Evolutionary conservation across 2,113 vertebrate species (phyloP).

Genomic region (Platycercus adscitus): DNA sequence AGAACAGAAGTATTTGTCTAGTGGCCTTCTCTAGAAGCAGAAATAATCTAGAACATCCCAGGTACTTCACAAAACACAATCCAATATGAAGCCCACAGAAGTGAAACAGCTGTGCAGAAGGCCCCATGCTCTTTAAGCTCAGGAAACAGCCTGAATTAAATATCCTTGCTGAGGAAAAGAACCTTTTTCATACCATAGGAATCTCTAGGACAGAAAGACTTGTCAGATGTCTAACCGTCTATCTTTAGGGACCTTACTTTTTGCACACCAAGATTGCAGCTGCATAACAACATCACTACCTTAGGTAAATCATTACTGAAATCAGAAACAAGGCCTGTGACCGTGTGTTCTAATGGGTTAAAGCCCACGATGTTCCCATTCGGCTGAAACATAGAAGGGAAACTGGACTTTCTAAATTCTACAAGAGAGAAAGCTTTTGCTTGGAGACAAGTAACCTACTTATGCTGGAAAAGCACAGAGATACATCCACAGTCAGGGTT

Average conservation of each 20-base stretch:
- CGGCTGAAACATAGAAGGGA: not conserved
- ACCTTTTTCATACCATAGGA: not conserved
- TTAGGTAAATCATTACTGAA: not conserved
- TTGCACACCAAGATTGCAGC: not conserved
- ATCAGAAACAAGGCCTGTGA: not conserved
- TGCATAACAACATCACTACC: not conserved
- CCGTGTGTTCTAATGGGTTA: not conserved
- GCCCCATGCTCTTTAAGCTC: not conserved
- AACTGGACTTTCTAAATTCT: not conserved
- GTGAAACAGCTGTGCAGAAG: not conserved
- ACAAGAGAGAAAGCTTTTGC: not conserved
- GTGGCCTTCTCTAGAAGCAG: slow-evolving; percentile 36
- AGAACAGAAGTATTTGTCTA: slow-evolving; percentile 25
- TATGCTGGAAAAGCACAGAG: not conserved
- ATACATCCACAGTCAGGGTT: not conserved
- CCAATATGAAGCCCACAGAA: not conserved
- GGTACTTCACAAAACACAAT: slow-evolving; percentile 24
- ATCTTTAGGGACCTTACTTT: not conserved
- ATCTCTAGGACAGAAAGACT: not conserved
- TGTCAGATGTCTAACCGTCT: not conserved
- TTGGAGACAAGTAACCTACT: not conserved
- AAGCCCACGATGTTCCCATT: not conserved
- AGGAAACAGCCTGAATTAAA: not conserved
- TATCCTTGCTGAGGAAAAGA: not conserved
- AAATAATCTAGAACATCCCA: slow-evolving; percentile 46